A percentile compares a stretch with the other conserved stretches of the same genome.
These are phyloP conservation scores for Tuberolachnus salignus DNA, from an alignment of 2,888 invertebrate genomes.

Conservation along the genomic window DNA sequence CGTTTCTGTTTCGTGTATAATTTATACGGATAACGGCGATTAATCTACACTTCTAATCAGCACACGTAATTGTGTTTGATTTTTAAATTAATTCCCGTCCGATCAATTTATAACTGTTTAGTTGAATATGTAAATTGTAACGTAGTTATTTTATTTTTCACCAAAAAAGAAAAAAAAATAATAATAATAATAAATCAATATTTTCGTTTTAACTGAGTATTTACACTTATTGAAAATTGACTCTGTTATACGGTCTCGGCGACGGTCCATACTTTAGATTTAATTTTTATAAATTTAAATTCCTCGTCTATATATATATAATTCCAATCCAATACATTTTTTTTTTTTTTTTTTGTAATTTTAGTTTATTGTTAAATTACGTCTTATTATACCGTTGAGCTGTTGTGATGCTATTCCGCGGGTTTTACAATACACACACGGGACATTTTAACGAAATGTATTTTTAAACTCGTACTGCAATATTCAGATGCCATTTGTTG, in stretches of 20 bases:
- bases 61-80: background rate
- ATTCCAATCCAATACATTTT: too few relatives aligned
- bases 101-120: background rate
- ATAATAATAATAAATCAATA: too few relatives aligned
- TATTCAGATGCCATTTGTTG: slow-evolving; percentile 48
- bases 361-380: too few relatives aligned
- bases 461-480: slow-evolving; percentile 26
- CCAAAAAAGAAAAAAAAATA: too few relatives aligned
- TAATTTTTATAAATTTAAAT: too few relatives aligned
- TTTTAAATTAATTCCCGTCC: background rate
- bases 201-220: too few relatives aligned
- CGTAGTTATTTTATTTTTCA: background rate
- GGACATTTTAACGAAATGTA: background rate
- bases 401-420: background rate
- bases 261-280: too few relatives aligned
- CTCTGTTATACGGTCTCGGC: too few relatives aligned
- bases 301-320: too few relatives aligned
- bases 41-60: background rate
- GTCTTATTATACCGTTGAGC: background rate
- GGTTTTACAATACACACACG: background rate
- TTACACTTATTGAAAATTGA: too few relatives aligned
- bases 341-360: too few relatives aligned
- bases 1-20: background rate
- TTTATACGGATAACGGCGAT: background rate
- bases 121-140: slow-evolving; percentile 10